phyloP scores from a whole-genome alignment of 2,888 invertebrate species.

The Patella depressa region DNA sequence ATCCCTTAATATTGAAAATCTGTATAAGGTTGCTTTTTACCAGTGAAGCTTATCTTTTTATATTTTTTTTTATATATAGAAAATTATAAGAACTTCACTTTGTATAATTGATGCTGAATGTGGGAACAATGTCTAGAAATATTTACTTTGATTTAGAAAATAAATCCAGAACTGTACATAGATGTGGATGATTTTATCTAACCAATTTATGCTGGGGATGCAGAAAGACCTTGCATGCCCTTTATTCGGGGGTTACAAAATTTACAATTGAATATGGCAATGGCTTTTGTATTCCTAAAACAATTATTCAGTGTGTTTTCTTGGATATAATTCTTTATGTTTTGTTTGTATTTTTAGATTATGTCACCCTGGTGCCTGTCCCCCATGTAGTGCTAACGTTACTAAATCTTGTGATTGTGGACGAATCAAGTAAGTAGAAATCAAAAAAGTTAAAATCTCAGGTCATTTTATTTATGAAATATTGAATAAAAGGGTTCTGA shows the following conservation, averaged over 20 bases:
- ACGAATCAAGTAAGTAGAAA: conserved; percentile 54
- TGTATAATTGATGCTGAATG: too few species aligned
- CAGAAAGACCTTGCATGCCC: too few species aligned
- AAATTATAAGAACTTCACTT: too few species aligned
- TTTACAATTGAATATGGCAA: not conserved
- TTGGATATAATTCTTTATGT: not conserved
- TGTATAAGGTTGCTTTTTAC: too few species aligned
- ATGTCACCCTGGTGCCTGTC: conserved; percentile 96
- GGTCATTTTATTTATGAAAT: not conserved
- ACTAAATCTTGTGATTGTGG: conserved; percentile 70
- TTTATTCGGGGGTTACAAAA: not conserved
- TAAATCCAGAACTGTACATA: too few species aligned
- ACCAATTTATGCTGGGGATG: too few species aligned
- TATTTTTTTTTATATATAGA: too few species aligned
- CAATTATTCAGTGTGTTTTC: not conserved
- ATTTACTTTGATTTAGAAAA: too few species aligned
- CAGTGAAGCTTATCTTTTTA: too few species aligned
- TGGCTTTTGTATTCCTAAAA: not conserved
- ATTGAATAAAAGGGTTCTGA: not conserved
- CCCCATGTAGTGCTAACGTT: conserved; percentile 84
- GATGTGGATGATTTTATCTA: too few species aligned
- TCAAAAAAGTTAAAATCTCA: not conserved
- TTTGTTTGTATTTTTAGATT: conserved; percentile 67
- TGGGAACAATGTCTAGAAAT: too few species aligned
- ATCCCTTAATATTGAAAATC: too few species aligned